Base-by-base conservation (phyloP, 2,113 vertebrate species). In the Eublepharis macularius region DNA sequence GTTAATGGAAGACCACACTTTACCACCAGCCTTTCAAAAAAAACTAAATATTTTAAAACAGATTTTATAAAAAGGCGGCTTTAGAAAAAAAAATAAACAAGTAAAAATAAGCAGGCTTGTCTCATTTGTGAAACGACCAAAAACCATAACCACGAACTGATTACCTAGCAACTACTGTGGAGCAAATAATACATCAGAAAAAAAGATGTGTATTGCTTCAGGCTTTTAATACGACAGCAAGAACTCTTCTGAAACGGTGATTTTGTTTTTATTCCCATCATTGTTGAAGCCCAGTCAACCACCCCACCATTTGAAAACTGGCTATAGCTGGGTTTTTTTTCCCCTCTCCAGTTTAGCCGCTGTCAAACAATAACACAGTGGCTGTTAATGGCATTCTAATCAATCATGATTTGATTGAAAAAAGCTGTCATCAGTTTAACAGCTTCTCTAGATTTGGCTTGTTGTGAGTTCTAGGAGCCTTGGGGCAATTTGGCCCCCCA, bases 241-340 rank as follows among this genome's bases (percentile, higher is more conserved):
- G 34, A 36, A 5, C 16, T 70, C 66, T 85, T 9, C 47, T 11
- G 41, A 36, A 57, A 47, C 24, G 6, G 63, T 88, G 74, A 11
- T 36, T 39, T 39, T 36, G 66, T 54, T 91, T 87, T 83, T 57
- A 51, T 77, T 91, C 88, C 43, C 16, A 29, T 26, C 76, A 10
- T 57, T 77, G 45, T 4, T 24, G 87, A 57, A 81, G 16, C 12
- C 68, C 81, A 72, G 78, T 86, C 74, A 78, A 19, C 60, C n/a
- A 45, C 17, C 2, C 43, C 43, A 45, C 13, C 68, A 87, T 14
- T n/a, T 8, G n/a, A 88, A 6, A 34, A 72, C 43, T 19, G 81
- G 34, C 0, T 45, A 10, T 54, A n/a, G n/a, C n/a, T n/a, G n/a
- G n/a, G 41, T 41, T 39, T 83, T 65, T 43, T 41, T 41, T 78